Base-by-base conservation (phyloP, 1,140 invertebrate genomes). In the Stegodyphus dumicola region DNA sequence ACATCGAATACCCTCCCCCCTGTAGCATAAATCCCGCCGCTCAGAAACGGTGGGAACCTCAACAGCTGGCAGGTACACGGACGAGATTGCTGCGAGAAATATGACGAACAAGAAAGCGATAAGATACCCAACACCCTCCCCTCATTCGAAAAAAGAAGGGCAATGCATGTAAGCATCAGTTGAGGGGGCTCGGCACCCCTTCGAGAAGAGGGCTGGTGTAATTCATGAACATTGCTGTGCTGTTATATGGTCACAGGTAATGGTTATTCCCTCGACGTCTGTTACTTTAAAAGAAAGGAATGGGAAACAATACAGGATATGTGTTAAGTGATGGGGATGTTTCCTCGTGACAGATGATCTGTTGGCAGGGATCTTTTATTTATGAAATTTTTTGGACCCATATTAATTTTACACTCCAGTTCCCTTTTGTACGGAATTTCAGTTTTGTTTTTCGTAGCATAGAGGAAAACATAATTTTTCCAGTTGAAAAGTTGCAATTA, bases 241-340 rank as follows among this genome's bases (percentile, higher is more conserved):
- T 33, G 33, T 33, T 33, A 33, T 33, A 3, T 33, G 33, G 33
- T 3, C 33, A 33, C 33, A 33, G 33, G 33, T 33, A 33, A 33
- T 33, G 33, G 33, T 33, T 79, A 77, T 77, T 70, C 54, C 65
- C 77, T 70, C 33, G 49, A 17, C 33, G 64, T 54, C 66, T 48
- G 77, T 79, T 79, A 79, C 70, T 65, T 54, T 79, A 51, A 33
- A 67, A 70, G 77, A 79, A 67, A 79, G 70, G 65, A 79, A 79
- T 79, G 67, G 66, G 66, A 69, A 79, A 69, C 11, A 11, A 51
- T 64, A 48, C 76, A 67, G 48, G 60, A 53, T 77, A 66, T 77
- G 76, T 67, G 76, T 77, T 77, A 70, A 79, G 65, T 79, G 51
- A 54, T 70, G 52, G 17, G 56, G 56, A 18, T 18, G 51, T 11